These are phyloP conservation scores for Orycteropus afer DNA, from an alignment of 2,113 vertebrate species.

Conservation along the genomic window DNA sequence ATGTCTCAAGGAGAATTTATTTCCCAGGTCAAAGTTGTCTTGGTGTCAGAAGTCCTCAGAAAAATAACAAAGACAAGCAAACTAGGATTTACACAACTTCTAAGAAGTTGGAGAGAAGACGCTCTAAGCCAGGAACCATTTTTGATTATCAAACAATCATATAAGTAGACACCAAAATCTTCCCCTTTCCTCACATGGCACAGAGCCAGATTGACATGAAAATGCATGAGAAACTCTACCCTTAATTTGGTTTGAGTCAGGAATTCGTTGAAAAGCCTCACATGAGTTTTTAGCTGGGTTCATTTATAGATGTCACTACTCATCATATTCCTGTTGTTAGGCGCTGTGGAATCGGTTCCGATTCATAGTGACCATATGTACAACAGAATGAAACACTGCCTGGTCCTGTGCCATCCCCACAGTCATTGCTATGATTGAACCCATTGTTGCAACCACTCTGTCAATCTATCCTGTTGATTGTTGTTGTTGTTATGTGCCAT, in stretches of 20 bases:
- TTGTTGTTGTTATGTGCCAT: too few species aligned
- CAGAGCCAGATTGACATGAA: background rate
- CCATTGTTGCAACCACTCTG: too few species aligned
- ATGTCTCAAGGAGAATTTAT: background rate
- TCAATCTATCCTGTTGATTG: too few species aligned
- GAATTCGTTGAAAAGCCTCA: background rate
- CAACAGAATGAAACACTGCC: background rate
- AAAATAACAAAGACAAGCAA: background rate
- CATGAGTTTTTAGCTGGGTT: background rate
- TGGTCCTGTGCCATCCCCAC: background rate
- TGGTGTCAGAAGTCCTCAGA: constrained; percentile 11
- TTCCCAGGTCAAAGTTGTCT: background rate
- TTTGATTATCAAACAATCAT: background rate
- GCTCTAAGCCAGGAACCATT: background rate
- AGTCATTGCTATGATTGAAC: background rate
- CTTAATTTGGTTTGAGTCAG: background rate
- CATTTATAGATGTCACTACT: background rate
- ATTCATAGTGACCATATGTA: background rate
- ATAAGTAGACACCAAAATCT: background rate
- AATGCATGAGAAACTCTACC: background rate
- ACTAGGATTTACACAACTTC: constrained; percentile 10
- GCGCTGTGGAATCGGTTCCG: background rate
- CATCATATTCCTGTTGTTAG: background rate
- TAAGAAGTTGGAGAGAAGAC: constrained; percentile 30
- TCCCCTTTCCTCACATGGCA: background rate